Conservation (phyloP, 2,797 vertebrate species). For the Gallinago solitaria region DNA sequence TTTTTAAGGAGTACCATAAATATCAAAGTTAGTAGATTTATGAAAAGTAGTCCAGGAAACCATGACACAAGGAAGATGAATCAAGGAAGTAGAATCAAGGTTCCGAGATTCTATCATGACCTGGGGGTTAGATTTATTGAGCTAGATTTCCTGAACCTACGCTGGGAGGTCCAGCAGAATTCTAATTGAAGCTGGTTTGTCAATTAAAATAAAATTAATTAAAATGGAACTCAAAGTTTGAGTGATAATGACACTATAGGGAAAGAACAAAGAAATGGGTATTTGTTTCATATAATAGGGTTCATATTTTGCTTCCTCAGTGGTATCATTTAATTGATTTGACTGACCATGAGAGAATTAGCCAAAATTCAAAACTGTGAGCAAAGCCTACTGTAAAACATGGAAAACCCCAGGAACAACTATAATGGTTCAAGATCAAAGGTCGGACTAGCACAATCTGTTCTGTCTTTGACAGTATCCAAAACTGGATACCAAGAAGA, state of each 20-base stretch:
- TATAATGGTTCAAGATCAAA: neutral
- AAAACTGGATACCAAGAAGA: neutral
- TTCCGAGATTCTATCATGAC: neutral
- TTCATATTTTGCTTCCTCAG: neutral
- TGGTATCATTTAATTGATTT: neutral
- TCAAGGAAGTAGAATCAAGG: neutral
- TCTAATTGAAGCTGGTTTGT: neutral
- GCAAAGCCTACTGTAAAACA: neutral
- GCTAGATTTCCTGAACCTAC: neutral
- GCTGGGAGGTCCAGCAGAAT: neutral
- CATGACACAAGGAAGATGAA: neutral
- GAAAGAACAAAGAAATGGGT: neutral
- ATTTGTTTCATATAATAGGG: neutral
- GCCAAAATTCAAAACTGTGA: neutral
- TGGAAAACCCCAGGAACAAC: accelerated
- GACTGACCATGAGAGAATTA: neutral
- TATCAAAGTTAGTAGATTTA: neutral
- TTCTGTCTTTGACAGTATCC: neutral
- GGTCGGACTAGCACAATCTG: neutral
- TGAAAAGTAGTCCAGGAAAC: neutral
- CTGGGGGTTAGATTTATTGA: neutral
- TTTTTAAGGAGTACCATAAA: neutral
- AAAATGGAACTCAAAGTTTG: neutral
- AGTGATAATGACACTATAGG: neutral
- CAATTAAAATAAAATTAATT: conserved; percentile 18